Conservation (phyloP, 2,888 invertebrate species). For the Trichogramma dendrolimi region DNA sequence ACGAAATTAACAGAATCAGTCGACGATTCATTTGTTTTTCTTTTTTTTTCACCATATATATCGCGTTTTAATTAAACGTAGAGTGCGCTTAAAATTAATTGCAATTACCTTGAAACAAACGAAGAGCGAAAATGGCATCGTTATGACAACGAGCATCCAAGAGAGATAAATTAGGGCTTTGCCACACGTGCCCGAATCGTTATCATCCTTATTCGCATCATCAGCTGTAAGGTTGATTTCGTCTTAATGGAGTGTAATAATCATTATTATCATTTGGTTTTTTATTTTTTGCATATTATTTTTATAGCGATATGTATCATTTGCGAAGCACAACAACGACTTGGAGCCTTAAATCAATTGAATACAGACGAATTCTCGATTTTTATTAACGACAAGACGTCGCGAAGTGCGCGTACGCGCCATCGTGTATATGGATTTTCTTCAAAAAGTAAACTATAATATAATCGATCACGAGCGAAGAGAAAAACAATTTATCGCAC, state of each 20-base stretch:
- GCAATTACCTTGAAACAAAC: conserved; percentile 84
- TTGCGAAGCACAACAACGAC: not conserved
- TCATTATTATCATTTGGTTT: not conserved
- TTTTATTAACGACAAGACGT: too few relatives aligned
- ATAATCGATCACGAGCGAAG: too few relatives aligned
- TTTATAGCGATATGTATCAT: not conserved
- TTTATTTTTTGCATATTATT: not conserved
- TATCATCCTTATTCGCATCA: conserved; percentile 27
- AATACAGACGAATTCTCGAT: too few relatives aligned
- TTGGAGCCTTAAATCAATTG: not conserved
- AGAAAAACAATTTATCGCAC: too few relatives aligned
- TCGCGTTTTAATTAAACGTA: not conserved
- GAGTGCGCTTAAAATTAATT: conserved; percentile 39
- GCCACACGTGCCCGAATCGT: conserved; percentile 73
- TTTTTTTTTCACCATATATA: not conserved
- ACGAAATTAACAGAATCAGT: not conserved
- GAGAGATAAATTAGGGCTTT: conserved; percentile 77
- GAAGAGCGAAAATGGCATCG: conserved; percentile 88
- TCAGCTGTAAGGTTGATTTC: conserved; percentile 19
- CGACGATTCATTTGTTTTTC: not conserved
- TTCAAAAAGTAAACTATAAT: too few relatives aligned
- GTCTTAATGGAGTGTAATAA: not conserved
- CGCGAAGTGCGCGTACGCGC: too few relatives aligned
- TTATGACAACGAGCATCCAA: conserved; percentile 75
- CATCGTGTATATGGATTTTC: too few relatives aligned